Percentiles rank a stretch among this genome's conserved stretches.
phyloP scores from a whole-genome alignment of 2,113 vertebrate species.

The Pipra filicauda region DNA sequence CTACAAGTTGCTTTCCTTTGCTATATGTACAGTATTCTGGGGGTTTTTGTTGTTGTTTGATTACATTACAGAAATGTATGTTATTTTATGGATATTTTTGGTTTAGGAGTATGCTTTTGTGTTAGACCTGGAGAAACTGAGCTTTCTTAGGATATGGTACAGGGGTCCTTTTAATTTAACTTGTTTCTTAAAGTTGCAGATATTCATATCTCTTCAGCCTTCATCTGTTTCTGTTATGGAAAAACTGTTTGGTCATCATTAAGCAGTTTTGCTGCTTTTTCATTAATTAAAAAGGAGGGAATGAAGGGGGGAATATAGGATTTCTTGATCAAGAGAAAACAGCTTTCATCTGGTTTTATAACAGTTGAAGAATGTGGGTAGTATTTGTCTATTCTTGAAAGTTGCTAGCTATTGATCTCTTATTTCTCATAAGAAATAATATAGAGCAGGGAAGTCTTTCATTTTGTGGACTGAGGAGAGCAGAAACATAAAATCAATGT shows the following conservation, averaged over 20 bases:
- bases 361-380: not conserved
- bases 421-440: not conserved
- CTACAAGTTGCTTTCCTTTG: not conserved
- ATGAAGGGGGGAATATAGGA: not conserved
- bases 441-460: not conserved
- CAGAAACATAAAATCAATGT: not conserved
- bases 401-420: not conserved
- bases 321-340: not conserved
- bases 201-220: not conserved
- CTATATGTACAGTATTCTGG: not conserved
- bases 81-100: not conserved
- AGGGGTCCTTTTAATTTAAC: not conserved
- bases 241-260: not conserved
- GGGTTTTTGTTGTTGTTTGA: not conserved
- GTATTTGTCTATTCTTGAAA: not conserved
- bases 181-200: not conserved
- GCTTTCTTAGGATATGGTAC: not conserved
- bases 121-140: not conserved
- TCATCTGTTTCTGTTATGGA: not conserved
- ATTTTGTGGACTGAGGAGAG: not conserved
- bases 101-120: not conserved
- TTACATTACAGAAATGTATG: not conserved
- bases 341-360: not conserved
- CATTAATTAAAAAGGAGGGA: not conserved
- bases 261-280: not conserved